Percentiles rank a stretch among this genome's conserved stretches.
Conservation (phyloP, 2,888 invertebrate species). For the Agonopterix arenella region DNA sequence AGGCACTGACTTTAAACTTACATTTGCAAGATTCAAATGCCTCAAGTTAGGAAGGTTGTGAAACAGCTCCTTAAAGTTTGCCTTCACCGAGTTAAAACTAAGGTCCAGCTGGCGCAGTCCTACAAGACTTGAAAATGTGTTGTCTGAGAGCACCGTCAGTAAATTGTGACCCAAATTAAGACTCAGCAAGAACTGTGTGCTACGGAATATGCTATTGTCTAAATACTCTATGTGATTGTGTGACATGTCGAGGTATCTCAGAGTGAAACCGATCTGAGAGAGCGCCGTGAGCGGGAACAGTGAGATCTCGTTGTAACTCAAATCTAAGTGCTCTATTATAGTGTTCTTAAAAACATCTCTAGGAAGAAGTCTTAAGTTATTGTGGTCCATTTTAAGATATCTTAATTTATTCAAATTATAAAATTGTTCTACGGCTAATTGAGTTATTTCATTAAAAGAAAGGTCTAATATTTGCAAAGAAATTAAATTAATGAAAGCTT, state of each 20-base stretch:
- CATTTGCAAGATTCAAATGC: constrained; percentile 84
- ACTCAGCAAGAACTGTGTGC: constrained; percentile 86
- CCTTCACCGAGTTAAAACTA: constrained; percentile 87
- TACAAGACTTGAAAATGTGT: constrained; percentile 89
- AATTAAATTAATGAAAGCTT: constrained; percentile 85
- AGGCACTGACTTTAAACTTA: constrained; percentile 86
- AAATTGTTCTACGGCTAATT: constrained; percentile 88
- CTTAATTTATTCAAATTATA: constrained; percentile 84
- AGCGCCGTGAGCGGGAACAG: constrained; percentile 88
- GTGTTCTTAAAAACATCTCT: constrained; percentile 89
- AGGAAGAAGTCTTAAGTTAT: constrained; percentile 84
- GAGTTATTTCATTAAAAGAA: constrained; percentile 84
- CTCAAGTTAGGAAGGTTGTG: constrained; percentile 90
- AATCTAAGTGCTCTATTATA: constrained; percentile 86
- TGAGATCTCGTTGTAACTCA: constrained; percentile 86
- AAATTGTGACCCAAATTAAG: constrained; percentile 88
- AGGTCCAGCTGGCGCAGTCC: constrained; percentile 88
- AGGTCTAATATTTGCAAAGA: constrained; percentile 88
- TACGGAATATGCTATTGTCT: constrained; percentile 91
- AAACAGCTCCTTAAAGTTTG: constrained; percentile 91
- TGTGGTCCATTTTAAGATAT: constrained; percentile 83
- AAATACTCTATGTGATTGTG: constrained; percentile 90
- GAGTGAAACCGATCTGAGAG: constrained; percentile 86
- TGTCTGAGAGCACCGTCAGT: constrained; percentile 90
- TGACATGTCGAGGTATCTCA: constrained; percentile 86